Evolutionary conservation across 2,797 vertebrate genomes (phyloP).

Genomic region (Propithecus deckenii): DNA sequence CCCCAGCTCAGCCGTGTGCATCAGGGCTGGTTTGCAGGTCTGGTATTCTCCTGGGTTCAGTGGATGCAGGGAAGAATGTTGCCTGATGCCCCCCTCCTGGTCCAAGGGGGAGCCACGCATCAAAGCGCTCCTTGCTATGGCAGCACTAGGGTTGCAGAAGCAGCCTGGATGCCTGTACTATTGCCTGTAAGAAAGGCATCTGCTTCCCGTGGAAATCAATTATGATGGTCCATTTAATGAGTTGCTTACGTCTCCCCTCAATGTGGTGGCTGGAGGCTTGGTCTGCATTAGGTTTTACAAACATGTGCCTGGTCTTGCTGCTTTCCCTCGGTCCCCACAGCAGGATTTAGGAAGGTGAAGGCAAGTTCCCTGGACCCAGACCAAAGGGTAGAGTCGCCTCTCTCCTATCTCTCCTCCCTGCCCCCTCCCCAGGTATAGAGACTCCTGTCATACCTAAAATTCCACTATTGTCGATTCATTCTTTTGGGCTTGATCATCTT

Average conservation of each 20-base stretch:
- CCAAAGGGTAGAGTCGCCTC: background rate
- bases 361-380: background rate
- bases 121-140: background rate
- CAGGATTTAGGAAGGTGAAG: background rate
- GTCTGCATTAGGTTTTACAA: background rate
- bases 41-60: background rate
- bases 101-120: background rate
- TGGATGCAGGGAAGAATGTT: background rate
- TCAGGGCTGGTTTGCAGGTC: background rate
- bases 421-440: background rate
- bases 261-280: background rate
- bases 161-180: background rate
- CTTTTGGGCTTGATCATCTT: background rate
- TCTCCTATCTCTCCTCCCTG: background rate
- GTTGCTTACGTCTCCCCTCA: background rate
- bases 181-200: background rate
- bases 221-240: background rate
- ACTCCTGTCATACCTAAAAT: background rate
- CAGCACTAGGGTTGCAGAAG: background rate
- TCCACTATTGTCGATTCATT: background rate
- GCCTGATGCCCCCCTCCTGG: background rate
- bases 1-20: background rate
- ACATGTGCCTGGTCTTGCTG: background rate
- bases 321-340: rapidly evolving
- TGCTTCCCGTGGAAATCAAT: background rate